Conservation (phyloP, 2,797 vertebrate species). For the Podargus strigoides region DNA sequence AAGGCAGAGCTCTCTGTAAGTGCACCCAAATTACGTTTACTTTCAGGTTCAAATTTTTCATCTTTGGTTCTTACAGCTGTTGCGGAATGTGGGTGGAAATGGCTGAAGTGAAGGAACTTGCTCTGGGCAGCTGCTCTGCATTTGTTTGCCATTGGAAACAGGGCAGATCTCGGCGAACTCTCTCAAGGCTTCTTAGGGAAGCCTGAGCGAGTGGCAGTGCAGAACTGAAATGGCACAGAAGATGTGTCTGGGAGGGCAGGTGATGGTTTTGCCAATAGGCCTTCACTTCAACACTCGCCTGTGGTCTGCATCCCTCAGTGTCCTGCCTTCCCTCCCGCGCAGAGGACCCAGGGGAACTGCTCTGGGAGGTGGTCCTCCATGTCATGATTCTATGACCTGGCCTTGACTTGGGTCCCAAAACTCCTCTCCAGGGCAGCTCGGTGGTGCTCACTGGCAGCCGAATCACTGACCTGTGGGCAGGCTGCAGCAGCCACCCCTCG, state of each 20-base stretch:
- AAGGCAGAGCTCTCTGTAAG: background rate
- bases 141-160: background rate
- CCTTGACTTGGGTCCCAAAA: background rate
- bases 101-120: background rate
- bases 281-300: background rate
- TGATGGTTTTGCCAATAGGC: background rate
- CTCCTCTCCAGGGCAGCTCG: background rate
- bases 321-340: background rate
- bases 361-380: background rate
- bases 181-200: background rate
- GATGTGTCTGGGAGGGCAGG: too few relatives aligned
- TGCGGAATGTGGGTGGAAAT: background rate
- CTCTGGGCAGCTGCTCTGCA: background rate
- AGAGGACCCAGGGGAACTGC: too few relatives aligned
- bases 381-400: fast-evolving
- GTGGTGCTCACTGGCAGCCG: background rate
- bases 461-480: background rate
- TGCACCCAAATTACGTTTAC: too few relatives aligned
- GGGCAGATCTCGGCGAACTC: background rate
- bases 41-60: background rate
- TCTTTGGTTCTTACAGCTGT: background rate
- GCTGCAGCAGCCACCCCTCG: background rate
- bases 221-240: background rate
- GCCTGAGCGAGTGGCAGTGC: background rate
- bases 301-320: fast-evolving